Percentiles rank a stretch among this genome's conserved stretches.
phyloP scores from a whole-genome alignment of 1,140 invertebrate species.

The Diploscapter pachys region DNA sequence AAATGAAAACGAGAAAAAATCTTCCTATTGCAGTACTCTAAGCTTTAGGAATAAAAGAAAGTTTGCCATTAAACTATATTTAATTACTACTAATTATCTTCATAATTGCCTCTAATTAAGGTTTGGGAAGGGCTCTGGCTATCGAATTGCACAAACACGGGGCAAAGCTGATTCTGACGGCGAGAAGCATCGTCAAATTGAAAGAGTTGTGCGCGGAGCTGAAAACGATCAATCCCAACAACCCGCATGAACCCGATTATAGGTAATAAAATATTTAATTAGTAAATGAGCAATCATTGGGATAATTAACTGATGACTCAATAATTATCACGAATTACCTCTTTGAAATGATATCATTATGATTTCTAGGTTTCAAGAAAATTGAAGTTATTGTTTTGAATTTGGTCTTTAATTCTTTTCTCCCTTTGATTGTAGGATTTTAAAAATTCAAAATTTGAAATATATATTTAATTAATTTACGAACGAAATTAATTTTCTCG shows the following conservation, averaged over 20 bases:
- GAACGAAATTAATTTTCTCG: too few species aligned
- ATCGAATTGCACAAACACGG: slow-evolving; percentile 37
- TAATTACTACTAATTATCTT: neutral
- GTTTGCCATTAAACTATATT: neutral
- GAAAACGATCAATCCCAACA: slow-evolving; percentile 19
- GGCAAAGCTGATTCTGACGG: slow-evolving; percentile 51
- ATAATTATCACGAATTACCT: too few species aligned
- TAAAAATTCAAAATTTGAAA: neutral
- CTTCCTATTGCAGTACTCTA: neutral
- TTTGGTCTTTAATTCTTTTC: too few species aligned
- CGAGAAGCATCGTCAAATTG: slow-evolving; percentile 53
- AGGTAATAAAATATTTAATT: neutral
- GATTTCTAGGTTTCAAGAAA: neutral
- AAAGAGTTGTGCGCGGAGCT: slow-evolving; percentile 45
- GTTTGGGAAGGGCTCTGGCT: slow-evolving; percentile 34
- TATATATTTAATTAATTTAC: neutral
- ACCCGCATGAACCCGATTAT: slow-evolving; percentile 36
- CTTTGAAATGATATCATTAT: neutral
- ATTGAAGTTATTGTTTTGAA: neutral
- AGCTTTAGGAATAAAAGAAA: neutral
- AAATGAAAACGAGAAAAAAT: neutral
- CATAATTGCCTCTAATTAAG: slow-evolving; percentile 11
- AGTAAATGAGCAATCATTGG: too few species aligned
- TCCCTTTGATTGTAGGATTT: too few species aligned
- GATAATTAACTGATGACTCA: too few species aligned